Conservation (phyloP, 2,113 vertebrate genomes). For the Osmerus mordax region DNA sequence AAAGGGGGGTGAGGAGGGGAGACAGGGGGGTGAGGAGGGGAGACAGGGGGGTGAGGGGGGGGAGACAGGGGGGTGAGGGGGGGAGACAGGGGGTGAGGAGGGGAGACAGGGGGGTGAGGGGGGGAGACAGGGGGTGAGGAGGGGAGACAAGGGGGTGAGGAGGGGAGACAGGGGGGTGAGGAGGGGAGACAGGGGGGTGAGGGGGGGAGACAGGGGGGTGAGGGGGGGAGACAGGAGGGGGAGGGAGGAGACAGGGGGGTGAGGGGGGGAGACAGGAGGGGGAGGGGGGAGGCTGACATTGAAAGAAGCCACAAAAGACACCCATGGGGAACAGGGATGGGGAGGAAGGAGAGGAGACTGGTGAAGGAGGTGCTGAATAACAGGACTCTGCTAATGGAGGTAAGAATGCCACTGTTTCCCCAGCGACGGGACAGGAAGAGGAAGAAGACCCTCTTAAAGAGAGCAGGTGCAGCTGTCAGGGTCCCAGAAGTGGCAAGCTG, state of each 20-base stretch:
- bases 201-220: neutral
- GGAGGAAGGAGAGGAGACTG: neutral
- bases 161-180: neutral
- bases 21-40: neutral
- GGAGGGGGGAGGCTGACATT: neutral
- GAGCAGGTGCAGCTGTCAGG: neutral
- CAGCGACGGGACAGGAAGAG: neutral
- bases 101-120: neutral
- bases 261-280: neutral
- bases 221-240: neutral
- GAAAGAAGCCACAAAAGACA: no score
- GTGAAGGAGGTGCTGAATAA: no score
- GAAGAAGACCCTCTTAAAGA: neutral
- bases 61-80: neutral
- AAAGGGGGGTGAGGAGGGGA: neutral
- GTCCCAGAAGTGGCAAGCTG: no score
- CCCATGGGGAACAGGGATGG: no score
- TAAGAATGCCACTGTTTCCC: no score
- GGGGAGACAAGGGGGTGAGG: neutral
- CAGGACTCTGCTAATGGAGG: no score
- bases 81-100: neutral
- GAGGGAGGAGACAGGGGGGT: constrained; percentile 1
- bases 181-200: neutral
- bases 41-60: no score
- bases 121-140: neutral